Evolutionary conservation across 2,888 invertebrate genomes (phyloP).

Genomic region (Hypselothyrea guttata): DNA sequence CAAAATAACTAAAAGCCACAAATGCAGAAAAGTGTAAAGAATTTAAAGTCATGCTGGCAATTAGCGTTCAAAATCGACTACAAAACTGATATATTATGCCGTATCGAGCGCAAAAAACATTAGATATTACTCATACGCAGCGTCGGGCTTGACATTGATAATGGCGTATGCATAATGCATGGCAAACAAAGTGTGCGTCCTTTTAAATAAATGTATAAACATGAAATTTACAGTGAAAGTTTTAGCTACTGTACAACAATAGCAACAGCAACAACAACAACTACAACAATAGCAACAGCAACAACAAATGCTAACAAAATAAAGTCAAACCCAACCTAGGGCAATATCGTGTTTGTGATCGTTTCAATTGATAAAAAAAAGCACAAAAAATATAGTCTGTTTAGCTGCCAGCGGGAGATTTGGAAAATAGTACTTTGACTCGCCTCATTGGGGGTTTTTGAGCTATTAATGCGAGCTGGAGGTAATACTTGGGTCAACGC

Average conservation of each 20-base stretch:
- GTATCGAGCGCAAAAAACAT: constrained; percentile 3
- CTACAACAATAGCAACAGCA: constrained; percentile 24
- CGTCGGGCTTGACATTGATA: constrained; percentile 32
- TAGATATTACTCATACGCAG: constrained; percentile 24
- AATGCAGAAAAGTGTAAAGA: constrained; percentile 39
- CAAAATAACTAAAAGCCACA: constrained; percentile 24
- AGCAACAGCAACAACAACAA: neutral
- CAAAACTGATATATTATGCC: constrained; percentile 14
- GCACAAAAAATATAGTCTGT: constrained; percentile 22
- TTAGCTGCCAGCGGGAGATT: constrained; percentile 39
- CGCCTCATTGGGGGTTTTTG: constrained; percentile 29
- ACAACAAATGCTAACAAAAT: constrained; percentile 28
- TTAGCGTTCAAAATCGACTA: constrained; percentile 45
- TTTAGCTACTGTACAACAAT: constrained; percentile 15
- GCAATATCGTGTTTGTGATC: constrained; percentile 77
- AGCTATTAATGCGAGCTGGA: constrained; percentile 51
- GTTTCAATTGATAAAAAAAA: constrained; percentile 51
- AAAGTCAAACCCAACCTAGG: constrained; percentile 69
- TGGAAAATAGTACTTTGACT: constrained; percentile 47
- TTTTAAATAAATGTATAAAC: constrained; percentile 45
- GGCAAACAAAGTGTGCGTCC: constrained; percentile 62
- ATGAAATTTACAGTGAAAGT: constrained; percentile 65
- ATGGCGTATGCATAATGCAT: constrained; percentile 1
- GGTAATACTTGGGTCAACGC: constrained; percentile 59
- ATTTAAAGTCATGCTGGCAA: constrained; percentile 45